Conservation (phyloP, 2,113 vertebrate genomes). For the Lynx canadensis region DNA sequence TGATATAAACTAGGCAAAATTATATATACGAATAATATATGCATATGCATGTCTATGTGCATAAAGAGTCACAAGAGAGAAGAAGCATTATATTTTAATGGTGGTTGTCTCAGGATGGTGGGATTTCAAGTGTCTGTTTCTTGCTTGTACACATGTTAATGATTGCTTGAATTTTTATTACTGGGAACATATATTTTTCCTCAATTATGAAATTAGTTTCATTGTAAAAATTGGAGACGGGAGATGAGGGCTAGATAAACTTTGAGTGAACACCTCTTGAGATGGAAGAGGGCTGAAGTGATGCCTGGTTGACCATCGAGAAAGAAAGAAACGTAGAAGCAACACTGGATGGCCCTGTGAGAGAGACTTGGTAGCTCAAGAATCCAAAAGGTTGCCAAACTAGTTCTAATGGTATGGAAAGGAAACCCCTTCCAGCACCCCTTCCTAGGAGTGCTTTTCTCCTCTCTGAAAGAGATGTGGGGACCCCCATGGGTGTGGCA, state of each 20-base stretch:
- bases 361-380: background rate
- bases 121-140: background rate
- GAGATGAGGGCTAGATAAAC: background rate
- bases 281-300: background rate
- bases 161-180: background rate
- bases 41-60: background rate
- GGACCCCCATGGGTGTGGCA: background rate
- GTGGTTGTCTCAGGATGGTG: background rate
- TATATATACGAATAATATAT: background rate
- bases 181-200: background rate
- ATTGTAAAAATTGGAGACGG: background rate
- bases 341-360: background rate
- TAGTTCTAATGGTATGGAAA: background rate
- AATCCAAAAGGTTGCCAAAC: background rate
- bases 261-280: background rate
- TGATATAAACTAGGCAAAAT: background rate
- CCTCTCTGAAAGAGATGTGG: background rate
- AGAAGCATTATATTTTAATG: background rate
- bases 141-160: background rate
- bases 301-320: background rate
- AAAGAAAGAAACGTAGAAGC: background rate
- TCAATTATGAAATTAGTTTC: background rate
- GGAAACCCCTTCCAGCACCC: background rate
- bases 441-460: background rate
- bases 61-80: background rate